Conservation (phyloP, 2,888 invertebrate genomes). For the Cheilosia vernalis region DNA sequence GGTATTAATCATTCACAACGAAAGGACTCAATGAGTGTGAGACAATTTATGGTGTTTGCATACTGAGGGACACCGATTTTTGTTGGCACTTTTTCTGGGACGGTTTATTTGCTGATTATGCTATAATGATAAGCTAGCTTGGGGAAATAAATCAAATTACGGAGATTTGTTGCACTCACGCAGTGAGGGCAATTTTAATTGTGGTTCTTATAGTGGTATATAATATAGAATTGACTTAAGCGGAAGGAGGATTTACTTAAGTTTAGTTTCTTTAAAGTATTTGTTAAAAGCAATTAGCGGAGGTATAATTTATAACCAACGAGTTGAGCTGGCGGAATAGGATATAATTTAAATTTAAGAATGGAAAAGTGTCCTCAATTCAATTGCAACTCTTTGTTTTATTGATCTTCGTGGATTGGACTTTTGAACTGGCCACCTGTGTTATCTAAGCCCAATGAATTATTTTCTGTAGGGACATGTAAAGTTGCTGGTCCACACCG, state of each 20-base stretch:
- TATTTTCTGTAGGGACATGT: no score
- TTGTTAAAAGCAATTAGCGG: background rate
- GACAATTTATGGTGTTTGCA: constrained; percentile 59
- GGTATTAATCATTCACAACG: constrained; percentile 60
- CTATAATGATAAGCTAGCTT: constrained; percentile 6
- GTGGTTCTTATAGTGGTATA: background rate
- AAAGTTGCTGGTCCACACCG: no score
- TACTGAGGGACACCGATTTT: constrained; percentile 21
- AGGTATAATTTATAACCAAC: background rate
- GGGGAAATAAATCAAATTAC: background rate
- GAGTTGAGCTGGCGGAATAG: background rate
- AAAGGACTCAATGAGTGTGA: constrained; percentile 32
- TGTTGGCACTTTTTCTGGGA: constrained; percentile 6
- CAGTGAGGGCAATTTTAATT: background rate
- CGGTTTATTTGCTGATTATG: constrained; percentile 15
- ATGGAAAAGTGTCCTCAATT: no score
- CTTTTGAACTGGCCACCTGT: no score
- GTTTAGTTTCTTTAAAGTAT: background rate
- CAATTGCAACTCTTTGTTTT: no score
- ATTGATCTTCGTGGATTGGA: no score
- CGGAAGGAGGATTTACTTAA: background rate
- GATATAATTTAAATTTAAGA: background rate
- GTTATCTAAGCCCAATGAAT: no score
- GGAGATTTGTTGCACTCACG: background rate
- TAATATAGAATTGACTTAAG: background rate